Base-by-base conservation (phyloP, 2,888 invertebrate genomes). In the Pterostichus niger region DNA sequence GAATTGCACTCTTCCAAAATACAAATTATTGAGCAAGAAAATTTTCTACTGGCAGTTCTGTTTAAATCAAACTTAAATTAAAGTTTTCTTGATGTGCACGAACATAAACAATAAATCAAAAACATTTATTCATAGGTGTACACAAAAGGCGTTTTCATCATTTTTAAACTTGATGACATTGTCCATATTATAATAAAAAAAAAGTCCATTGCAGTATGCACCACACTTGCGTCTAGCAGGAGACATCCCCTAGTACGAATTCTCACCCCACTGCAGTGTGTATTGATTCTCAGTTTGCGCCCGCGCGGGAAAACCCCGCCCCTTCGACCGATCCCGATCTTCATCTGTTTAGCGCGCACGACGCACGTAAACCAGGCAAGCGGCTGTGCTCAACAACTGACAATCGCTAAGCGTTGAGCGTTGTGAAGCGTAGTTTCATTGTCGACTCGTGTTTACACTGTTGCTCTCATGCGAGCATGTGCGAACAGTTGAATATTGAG, bases 391-490 rank as follows among this genome's bases (percentile, higher is more conserved):
- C 46, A 24, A 73, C 49, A 73, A 49, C 73, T 49, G 75, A 75
- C 75, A 75, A 44, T 54, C 52, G 44, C 33, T 33, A 52, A 44
- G 49, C 17, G 17, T 15, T 59, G 31, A 64, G 24, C 24, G 17
- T 15, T 59, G 31, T 15, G 49, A 15, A 24, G 44, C 75, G 75
- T 49, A 49, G 75, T 75, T 73, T 75, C 52, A 35, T 61, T 61
- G 78, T 46, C 44, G 7, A 52, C 56, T 71, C 33, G 80, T 81
- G 81, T 81, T 81, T 81, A 81, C 81, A 81, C 81, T 81, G 81
- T 81, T 81, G 81, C 81, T 71, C 17, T 68, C 11, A 15, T 35
- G 31, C n/a, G 56, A 71, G 81, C 81, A 81, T 81, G 81, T 81
- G 81, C 81, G 81, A 40, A 73, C 73, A 79, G 44, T 79, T 61